These are phyloP conservation scores for Athalia cordata DNA, from an alignment of 2,888 invertebrate genomes.

Conservation along the genomic window DNA sequence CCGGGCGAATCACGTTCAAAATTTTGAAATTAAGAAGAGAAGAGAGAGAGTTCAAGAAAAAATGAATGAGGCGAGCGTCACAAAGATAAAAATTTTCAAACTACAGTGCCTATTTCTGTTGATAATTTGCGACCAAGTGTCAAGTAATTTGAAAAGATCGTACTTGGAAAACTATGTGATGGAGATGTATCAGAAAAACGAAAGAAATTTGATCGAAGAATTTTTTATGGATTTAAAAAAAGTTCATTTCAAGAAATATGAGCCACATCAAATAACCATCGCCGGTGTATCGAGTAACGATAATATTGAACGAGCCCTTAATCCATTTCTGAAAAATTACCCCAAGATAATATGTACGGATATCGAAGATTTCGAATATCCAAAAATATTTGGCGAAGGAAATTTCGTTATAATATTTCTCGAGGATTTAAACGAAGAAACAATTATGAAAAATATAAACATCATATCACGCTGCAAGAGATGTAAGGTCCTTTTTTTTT, in stretches of 20 bases:
- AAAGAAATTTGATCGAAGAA: background rate
- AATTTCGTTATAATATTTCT: conserved; percentile 11
- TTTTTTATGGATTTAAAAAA: conserved; percentile 3
- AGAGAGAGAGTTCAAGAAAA: too few species aligned
- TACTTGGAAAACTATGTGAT: background rate
- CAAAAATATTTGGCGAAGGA: background rate
- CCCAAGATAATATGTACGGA: background rate
- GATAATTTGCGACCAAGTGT: background rate
- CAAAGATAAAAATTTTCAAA: too few species aligned
- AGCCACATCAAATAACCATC: background rate
- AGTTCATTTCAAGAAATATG: background rate
- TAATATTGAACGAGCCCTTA: background rate
- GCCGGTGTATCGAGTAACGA: background rate
- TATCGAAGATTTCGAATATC: background rate
- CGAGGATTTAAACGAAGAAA: background rate
- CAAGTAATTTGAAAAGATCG: background rate
- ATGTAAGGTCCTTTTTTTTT: conserved; percentile 22
- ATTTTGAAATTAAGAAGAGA: too few species aligned
- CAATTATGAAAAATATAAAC: background rate
- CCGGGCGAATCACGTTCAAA: too few species aligned
- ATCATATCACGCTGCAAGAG: conserved; percentile 3
- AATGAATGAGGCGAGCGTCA: too few species aligned
- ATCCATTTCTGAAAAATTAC: conserved; percentile 8
- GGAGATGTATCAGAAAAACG: background rate
- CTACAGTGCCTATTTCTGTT: too few species aligned